A percentile compares a stretch with the other conserved stretches of the same genome.
phyloP scores from a whole-genome alignment of 2,797 vertebrate genomes.

The Gastrophryne carolinensis region DNA sequence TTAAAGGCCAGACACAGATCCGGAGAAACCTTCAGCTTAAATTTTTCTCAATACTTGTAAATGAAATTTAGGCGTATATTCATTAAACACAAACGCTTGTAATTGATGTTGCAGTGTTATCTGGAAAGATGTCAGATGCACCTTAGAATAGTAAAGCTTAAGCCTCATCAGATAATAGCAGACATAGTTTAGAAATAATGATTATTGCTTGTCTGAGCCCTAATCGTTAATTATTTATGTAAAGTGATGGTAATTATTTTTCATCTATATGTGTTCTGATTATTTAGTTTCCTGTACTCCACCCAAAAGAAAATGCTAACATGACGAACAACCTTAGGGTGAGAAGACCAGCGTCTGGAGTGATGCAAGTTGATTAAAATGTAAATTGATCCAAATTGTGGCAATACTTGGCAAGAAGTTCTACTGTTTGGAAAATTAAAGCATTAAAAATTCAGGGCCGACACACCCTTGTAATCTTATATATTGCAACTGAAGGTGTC shows the following conservation, averaged over 20 bases:
- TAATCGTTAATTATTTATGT: not conserved
- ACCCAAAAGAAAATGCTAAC: constrained; percentile 12
- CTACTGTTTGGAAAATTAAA: constrained; percentile 15
- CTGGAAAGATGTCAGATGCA: too few species aligned
- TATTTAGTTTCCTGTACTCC: constrained; percentile 19
- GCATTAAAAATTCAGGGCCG: constrained; percentile 20
- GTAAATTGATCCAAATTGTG: constrained; percentile 40
- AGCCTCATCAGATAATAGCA: too few species aligned
- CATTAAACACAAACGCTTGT: too few species aligned
- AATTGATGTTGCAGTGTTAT: too few species aligned
- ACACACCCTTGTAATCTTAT: constrained; percentile 33
- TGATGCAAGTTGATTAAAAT: constrained; percentile 47
- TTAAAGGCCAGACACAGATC: too few species aligned
- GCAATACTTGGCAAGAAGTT: constrained; percentile 24
- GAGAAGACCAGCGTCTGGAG: constrained; percentile 21
- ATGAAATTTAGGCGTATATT: too few species aligned
- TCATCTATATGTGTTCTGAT: not conserved
- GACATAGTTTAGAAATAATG: too few species aligned
- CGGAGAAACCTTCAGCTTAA: too few species aligned
- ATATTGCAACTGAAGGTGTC: not conserved
- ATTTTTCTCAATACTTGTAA: too few species aligned
- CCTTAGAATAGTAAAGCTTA: too few species aligned
- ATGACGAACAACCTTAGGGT: constrained; percentile 27
- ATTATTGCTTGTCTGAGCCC: too few species aligned
- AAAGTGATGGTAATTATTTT: not conserved